Base-by-base conservation (phyloP, 2,113 vertebrate genomes). In the Leucosticte australis region DNA sequence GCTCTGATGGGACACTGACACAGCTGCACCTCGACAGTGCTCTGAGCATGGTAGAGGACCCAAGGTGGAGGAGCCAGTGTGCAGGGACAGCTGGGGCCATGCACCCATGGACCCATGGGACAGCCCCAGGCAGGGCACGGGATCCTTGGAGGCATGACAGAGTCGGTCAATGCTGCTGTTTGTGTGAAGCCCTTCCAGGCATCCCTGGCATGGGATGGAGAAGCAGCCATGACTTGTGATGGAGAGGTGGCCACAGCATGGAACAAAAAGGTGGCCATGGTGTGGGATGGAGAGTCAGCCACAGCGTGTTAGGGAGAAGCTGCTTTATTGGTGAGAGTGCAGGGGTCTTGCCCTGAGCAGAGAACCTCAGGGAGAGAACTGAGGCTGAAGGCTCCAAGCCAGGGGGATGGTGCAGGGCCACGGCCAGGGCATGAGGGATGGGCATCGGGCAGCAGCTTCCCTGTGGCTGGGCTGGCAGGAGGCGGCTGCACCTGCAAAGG, bases 311-410 rank as follows among this genome's bases (percentile, higher is more conserved):
- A 94, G 69, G 86, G 86, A 93, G 64, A 90, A 60, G 60, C 91
- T 94, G 96, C 89, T 97, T 97, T 97, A 97, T 97, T 97, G 92
- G 67, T 70, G 74, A 91, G 76, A 60, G 57, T 33, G 55, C 6
- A 30, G 69, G 77, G 81, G 56, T 49, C 77, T 68, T 2, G 4
- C 75, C 82, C 69, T 4, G 7, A 81, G 73, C 23, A 62, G 73
- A 74, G 86, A 62, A 79, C 76, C 62, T 67, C 20, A 20, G 71
- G 31, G 80, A 86, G 55, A 56, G 86, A 79, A 90, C 41, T 76
- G 93, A 89, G 87, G 89, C 73, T 92, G 94, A 81, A 89, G 89
- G 55, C 80, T 96, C 80, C 16, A 3, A 28, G 57, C 13, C 1
- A 4, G 10, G 35, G 13, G 55, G 23, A 62, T 1, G 21, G 41